Conservation (phyloP, 2,113 vertebrate species). For the Tragelaphus buxtoni region DNA sequence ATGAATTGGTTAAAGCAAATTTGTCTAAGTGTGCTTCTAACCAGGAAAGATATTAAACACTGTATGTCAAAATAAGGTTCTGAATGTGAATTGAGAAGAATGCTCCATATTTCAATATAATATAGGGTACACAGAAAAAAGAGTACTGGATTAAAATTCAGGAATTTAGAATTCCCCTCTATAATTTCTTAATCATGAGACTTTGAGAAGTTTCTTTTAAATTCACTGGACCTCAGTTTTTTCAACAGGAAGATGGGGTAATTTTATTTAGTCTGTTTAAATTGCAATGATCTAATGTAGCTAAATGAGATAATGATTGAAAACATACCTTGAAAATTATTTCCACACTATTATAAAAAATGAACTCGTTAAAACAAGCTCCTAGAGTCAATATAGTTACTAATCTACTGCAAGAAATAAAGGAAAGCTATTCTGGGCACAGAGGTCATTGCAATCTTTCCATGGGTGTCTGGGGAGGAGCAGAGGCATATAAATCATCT, state of each 20-base stretch:
- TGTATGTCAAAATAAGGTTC: neutral
- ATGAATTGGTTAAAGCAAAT: slow-evolving; percentile 10
- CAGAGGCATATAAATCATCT: slow-evolving; percentile 43
- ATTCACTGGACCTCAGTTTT: neutral
- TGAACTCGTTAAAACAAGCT: neutral
- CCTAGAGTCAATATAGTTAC: neutral
- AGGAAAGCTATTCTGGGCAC: neutral
- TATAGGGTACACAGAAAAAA: neutral
- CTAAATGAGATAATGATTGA: neutral
- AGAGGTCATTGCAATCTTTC: slow-evolving; percentile 53
- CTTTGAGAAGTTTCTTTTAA: neutral
- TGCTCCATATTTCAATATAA: neutral
- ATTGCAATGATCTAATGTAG: neutral
- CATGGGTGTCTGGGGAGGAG: neutral
- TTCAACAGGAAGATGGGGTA: neutral
- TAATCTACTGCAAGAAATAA: neutral
- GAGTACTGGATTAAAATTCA: neutral
- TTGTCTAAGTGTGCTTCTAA: slow-evolving; percentile 25
- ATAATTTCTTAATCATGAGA: neutral
- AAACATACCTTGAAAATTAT: slow-evolving; percentile 8
- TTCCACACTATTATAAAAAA: neutral
- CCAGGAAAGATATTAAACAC: slow-evolving; percentile 26
- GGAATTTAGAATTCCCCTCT: neutral
- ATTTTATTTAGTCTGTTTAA: neutral
- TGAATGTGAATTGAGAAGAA: neutral